Evolutionary conservation across 2,113 vertebrate genomes (phyloP), one percentile per base, ranked within the genome.

Genomic region (Dissostichus mawsoni): DNA sequence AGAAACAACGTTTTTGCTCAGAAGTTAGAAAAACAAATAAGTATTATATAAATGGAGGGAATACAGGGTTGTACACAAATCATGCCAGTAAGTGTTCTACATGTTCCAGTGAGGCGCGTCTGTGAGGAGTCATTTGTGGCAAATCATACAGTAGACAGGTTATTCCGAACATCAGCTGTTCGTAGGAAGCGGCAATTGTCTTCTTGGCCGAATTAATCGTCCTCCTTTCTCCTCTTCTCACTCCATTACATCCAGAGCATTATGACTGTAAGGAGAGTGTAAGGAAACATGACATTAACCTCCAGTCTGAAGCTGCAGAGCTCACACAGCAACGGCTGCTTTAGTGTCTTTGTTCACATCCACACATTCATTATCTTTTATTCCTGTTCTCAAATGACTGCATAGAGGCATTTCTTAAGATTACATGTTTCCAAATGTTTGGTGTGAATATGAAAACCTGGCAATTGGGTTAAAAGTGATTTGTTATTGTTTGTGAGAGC

Each of bases 161-260:
- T 79, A 72, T 57, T 62, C 67, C 3, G 17, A 65, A 69, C 82
- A 70, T 80, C 76, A 76, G 58, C 71, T 62, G 84, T 85, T 62
- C 7, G 8, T 18, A 14, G 47, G 66, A 74, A 74, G 44, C 51
- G 3, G 58, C 13, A 48, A 53, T 44, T 20, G 70, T 51, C 16
- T 10, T 51, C 64, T 85, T 73, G 76, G 76, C 61, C 23, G 29
- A 45, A 2, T 74, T 76, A 69, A 36, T n/a, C n/a, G 81, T 83
- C 91, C 89, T 89, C 87, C 79, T 61, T 44, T 80, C 75, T 79
- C 83, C 74, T 89, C 67, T 86, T 69, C 63, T 82, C 85, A 85
- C 89, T 85, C 79, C 89, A 89, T 91, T 89, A 85, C 88, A 80
- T 89, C 86, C 70, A 66, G 83, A 87, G 75, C 89, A 90, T 86